These are phyloP conservation scores for Rhagium mordax DNA, from an alignment of 2,888 invertebrate species.

Conservation along the genomic window DNA sequence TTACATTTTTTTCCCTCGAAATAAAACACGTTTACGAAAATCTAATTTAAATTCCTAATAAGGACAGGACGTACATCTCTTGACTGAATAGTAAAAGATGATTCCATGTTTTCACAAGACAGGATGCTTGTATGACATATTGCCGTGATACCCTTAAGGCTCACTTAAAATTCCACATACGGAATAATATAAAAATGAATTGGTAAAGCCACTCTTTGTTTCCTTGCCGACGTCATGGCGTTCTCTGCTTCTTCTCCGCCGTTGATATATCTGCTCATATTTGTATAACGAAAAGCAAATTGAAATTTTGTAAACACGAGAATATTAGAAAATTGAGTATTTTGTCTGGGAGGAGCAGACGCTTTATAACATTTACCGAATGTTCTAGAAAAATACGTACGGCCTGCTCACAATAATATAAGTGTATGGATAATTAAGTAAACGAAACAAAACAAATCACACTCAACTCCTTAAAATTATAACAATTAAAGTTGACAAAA, in stretches of 20 bases:
- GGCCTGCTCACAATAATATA: neutral
- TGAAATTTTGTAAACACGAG: constrained; percentile 20
- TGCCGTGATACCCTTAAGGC: constrained; percentile 9
- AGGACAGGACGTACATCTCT: neutral
- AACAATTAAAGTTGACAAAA: too few species aligned
- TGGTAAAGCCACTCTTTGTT: constrained; percentile 1
- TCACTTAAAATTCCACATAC: constrained; percentile 20
- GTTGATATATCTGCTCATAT: constrained; percentile 1
- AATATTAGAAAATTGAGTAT: constrained; percentile 1
- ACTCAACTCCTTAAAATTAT: too few species aligned
- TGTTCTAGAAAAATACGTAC: neutral
- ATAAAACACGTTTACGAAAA: constrained; percentile 1
- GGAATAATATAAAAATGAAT: constrained; percentile 21
- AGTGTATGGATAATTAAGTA: too few species aligned
- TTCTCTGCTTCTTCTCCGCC: neutral
- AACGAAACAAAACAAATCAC: too few species aligned
- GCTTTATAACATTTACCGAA: neutral
- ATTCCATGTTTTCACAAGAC: constrained; percentile 11
- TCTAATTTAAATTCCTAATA: constrained; percentile 22
- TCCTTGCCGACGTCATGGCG: neutral
- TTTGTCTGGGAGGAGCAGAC: neutral
- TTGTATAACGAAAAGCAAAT: constrained; percentile 14
- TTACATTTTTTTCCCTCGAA: neutral
- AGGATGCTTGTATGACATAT: constrained; percentile 16
- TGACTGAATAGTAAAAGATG: constrained; percentile 11